A percentile compares a stretch with the other conserved stretches of the same genome.
Conservation (phyloP, 53 echinoderm and acorn worm genomes). For the Echinarachnius parma region DNA sequence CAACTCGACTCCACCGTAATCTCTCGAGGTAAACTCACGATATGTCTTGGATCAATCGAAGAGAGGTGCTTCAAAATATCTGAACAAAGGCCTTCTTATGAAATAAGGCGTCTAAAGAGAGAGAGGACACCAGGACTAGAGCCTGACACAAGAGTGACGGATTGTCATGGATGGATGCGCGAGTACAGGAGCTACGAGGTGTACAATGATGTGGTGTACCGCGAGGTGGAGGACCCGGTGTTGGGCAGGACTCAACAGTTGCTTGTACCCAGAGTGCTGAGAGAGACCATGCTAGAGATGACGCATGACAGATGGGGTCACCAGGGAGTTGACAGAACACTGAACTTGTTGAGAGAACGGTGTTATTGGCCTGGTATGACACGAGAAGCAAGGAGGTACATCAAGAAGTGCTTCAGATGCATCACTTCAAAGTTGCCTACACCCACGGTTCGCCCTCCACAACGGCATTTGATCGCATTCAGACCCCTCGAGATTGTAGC, state of each 20-base stretch:
- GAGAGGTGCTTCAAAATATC: too few relatives aligned
- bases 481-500: conserved; percentile 51
- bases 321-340: conserved; percentile 49
- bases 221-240: background rate
- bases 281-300: conserved; percentile 18
- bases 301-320: conserved; percentile 53
- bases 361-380: conserved; percentile 60
- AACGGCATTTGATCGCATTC: conserved; percentile 59
- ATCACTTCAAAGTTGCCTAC: conserved; percentile 37
- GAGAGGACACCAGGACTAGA: too few relatives aligned
- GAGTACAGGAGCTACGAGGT: background rate
- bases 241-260: conserved; percentile 1
- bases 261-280: conserved; percentile 23
- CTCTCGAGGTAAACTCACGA: too few relatives aligned
- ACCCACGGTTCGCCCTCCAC: conserved; percentile 44
- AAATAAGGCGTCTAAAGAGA: too few relatives aligned
- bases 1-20: too few relatives aligned
- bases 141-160: too few relatives aligned
- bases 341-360: conserved; percentile 8
- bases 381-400: conserved; percentile 30
- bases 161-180: too few relatives aligned
- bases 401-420: conserved; percentile 55
- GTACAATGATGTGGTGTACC: conserved; percentile 16
- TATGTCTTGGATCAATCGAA: too few relatives aligned
- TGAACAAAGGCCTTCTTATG: too few relatives aligned